Conservation (phyloP, 1,140 invertebrate genomes). For the Diorhabda carinulata region DNA sequence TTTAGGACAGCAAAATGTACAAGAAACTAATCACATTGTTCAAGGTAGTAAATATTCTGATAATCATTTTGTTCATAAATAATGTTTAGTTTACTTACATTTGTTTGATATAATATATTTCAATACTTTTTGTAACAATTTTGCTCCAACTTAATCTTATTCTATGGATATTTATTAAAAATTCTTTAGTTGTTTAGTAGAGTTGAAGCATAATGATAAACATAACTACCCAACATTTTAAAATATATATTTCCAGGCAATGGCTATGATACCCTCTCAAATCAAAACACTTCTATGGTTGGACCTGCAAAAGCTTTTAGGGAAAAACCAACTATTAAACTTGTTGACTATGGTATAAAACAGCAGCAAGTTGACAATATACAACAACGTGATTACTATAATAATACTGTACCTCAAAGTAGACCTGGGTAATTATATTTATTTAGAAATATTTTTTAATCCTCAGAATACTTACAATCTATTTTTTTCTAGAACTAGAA, state of each 20-base stretch:
- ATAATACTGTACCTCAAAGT: neutral
- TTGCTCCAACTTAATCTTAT: too few species aligned
- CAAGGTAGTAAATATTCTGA: constrained; percentile 13
- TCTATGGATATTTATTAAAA: too few species aligned
- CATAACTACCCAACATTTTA: too few species aligned
- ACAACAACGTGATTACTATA: neutral
- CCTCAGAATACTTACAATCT: too few species aligned
- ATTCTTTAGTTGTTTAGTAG: too few species aligned
- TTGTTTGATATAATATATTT: too few species aligned
- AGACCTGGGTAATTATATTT: neutral
- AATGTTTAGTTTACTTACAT: neutral
- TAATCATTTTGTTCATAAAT: constrained; percentile 23
- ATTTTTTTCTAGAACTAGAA: too few species aligned
- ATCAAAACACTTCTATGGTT: constrained; percentile 36
- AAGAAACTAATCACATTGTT: constrained; percentile 9
- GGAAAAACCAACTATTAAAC: constrained; percentile 33
- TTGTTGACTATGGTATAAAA: neutral
- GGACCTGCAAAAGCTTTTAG: constrained; percentile 32
- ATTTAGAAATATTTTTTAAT: too few species aligned
- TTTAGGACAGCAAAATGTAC: constrained; percentile 43
- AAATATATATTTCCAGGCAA: neutral
- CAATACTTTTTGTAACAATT: too few species aligned
- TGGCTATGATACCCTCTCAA: neutral
- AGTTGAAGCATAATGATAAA: too few species aligned
- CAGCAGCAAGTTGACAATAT: constrained; percentile 23